phyloP scores from a whole-genome alignment of 92 coral and sea anemone species.

The Pocillopora meandrina region DNA sequence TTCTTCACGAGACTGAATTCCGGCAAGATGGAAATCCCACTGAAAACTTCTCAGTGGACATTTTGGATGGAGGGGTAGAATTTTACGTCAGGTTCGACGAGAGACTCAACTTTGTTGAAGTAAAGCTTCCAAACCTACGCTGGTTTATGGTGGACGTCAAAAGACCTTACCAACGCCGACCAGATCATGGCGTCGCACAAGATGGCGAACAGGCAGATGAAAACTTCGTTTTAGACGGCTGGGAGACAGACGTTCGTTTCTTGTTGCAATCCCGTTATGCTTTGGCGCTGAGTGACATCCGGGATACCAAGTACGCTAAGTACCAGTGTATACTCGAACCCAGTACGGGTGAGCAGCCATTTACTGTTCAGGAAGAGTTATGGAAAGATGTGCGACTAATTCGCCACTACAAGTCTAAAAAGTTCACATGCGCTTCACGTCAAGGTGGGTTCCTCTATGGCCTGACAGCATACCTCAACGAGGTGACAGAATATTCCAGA shows the following conservation, averaged over 20 bases:
- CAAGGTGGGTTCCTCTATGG: neutral
- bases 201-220: neutral
- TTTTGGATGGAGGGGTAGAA: constrained; percentile 51
- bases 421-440: neutral
- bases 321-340: constrained; percentile 39
- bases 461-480: neutral
- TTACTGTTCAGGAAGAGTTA: constrained; percentile 66
- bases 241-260: constrained; percentile 86
- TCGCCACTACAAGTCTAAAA: constrained; percentile 77
- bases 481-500: constrained; percentile 84
- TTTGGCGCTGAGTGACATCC: constrained; percentile 62
- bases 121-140: constrained; percentile 76
- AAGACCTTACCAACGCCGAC: constrained; percentile 71
- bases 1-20: constrained; percentile 47
- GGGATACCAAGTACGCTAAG: constrained; percentile 69
- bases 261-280: constrained; percentile 84
- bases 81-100: constrained; percentile 64
- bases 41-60: constrained; percentile 51
- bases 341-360: neutral
- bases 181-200: constrained; percentile 67
- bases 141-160: constrained; percentile 94
- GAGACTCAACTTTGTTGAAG: constrained; percentile 48
- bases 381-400: constrained; percentile 79
- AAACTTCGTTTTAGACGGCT: constrained; percentile 64
- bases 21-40: constrained; percentile 7